Evolutionary conservation across 2,797 vertebrate genomes (phyloP).

Genomic region (Morus bassanus): DNA sequence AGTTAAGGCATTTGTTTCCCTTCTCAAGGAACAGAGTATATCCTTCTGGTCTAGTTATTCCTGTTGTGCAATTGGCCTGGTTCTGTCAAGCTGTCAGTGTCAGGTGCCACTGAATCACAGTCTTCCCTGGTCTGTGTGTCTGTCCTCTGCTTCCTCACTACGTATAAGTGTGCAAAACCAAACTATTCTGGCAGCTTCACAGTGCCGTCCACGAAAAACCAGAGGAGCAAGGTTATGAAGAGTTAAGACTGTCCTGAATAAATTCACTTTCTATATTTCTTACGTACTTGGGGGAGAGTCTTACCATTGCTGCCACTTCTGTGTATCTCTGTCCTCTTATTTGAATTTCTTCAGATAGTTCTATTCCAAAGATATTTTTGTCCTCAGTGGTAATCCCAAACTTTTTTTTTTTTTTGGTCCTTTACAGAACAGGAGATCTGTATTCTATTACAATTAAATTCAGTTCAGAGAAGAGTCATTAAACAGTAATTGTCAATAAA

Average conservation of each 20-base stretch:
- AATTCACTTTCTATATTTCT: not conserved
- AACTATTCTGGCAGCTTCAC: not conserved
- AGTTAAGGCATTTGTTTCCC: not conserved
- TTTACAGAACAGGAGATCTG: not conserved
- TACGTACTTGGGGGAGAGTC: not conserved
- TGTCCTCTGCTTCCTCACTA: not conserved
- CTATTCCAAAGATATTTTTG: not conserved
- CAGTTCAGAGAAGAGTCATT: not conserved
- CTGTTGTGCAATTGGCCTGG: not conserved
- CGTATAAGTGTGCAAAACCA: not conserved
- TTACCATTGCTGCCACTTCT: not conserved
- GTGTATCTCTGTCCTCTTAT: not conserved
- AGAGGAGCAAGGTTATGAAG: not conserved
- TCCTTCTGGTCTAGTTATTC: not conserved
- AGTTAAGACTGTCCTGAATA: not conserved
- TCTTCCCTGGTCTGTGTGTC: not conserved
- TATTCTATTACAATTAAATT: not conserved
- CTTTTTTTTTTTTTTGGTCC: not conserved
- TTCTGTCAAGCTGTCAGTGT: not conserved
- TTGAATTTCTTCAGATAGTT: not conserved
- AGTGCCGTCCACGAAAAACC: accelerated
- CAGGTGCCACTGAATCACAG: not conserved
- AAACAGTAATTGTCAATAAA: slow-evolving; percentile 34
- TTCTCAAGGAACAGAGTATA: not conserved
- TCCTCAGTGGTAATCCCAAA: not conserved